A percentile compares a stretch with the other conserved stretches of the same genome.
Conservation (phyloP, 2,888 invertebrate species). For the Pachymerium ferrugineum region DNA sequence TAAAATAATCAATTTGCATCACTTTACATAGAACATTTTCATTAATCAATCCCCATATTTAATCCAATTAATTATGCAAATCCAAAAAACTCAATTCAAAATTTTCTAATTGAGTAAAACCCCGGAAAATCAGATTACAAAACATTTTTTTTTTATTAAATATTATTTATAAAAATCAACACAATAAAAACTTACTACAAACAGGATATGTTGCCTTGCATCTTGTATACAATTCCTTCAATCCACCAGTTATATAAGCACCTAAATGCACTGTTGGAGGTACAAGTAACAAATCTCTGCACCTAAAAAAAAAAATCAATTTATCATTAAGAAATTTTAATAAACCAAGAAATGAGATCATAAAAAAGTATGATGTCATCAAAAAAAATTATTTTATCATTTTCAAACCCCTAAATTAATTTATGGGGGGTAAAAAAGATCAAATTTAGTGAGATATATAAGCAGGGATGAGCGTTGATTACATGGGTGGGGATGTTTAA, state of each 20-base stretch:
- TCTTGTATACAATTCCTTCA: background rate
- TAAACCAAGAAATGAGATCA: background rate
- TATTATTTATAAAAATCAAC: too few relatives aligned
- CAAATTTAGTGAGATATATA: too few relatives aligned
- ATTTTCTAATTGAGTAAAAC: background rate
- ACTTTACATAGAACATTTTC: background rate
- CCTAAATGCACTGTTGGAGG: constrained; percentile 16
- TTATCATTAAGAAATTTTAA: background rate
- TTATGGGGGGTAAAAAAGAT: background rate
- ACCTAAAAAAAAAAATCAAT: background rate
- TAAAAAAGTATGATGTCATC: too few relatives aligned
- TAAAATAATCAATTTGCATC: background rate
- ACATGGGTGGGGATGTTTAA: background rate
- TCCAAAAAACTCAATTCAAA: background rate
- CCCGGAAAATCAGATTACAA: background rate
- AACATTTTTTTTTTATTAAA: too few relatives aligned
- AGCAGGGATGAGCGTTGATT: background rate
- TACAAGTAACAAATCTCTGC: background rate
- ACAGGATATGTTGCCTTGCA: background rate
- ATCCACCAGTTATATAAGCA: constrained; percentile 11
- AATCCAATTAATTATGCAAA: constrained; percentile 5
- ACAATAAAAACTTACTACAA: background rate
- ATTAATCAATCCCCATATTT: background rate
- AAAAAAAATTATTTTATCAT: background rate
- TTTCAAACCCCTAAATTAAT: background rate